Evolutionary conservation across 2,888 invertebrate species (phyloP), one percentile per base, ranked within the genome.

Genomic region (Dorcus hopei): DNA sequence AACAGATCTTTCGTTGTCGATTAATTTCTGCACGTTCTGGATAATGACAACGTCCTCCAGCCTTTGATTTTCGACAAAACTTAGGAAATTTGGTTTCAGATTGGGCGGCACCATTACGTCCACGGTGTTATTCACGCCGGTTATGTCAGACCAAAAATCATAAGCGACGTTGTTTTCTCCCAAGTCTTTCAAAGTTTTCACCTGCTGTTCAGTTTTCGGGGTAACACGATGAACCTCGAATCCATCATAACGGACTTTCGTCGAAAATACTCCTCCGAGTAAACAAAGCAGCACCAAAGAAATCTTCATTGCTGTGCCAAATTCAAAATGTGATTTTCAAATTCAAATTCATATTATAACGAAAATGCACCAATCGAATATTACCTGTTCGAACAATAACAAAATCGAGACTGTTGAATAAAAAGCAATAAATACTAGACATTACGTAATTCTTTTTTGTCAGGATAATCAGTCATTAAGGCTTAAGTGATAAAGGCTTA

Each of bases 21-120:
- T 74, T 26, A 61, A 61, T 79, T 77, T 72, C 76, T 89, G 87
- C 0, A 90, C 84, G 75, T 89, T 80, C 1, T 81, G 72, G 56
- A 88, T 81, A 52, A 81, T 74, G 1, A 83, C 64, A 59, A 80
- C 71, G 38, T 72, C 74, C 19, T 77, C 61, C 3, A 86, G 73
- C 1, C 76, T 74, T 50, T 74, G 71, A 0, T 70, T 49, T 1
- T 75, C 70, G 51, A 84, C 73, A 0, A 80, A 69, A 40, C 76
- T 66, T 51, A 78, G 70, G 64, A 88, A 84, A 0, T 80, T 75
- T 0, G 52, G 52, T 38, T 79, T 69, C 39, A 80, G 76, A 6
- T 79, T 74, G 0, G 88, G 87, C 9, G 82, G 76, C 1, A 89
- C 85, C 85, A 88, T 85, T 2, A 88, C 74, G 49, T 84, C 71